These are phyloP conservation scores for Bungarus multicinctus DNA, from an alignment of 2,113 vertebrate species.

Conservation along the genomic window DNA sequence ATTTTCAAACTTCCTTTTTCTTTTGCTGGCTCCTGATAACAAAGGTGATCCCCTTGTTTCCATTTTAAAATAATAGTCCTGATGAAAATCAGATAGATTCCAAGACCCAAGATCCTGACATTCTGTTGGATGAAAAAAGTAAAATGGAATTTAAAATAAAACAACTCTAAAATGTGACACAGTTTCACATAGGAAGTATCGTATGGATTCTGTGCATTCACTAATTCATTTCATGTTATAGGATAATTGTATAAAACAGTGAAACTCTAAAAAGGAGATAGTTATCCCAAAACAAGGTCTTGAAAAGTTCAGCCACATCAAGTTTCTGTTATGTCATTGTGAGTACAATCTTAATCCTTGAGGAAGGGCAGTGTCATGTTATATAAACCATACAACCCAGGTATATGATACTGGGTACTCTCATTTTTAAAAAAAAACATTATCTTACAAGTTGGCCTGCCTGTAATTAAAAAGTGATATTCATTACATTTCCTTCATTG, in stretches of 20 bases:
- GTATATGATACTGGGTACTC: background rate
- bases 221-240: background rate
- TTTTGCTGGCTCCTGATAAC: background rate
- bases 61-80: background rate
- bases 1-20: background rate
- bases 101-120: background rate
- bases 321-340: background rate
- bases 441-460: background rate
- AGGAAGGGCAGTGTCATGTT: background rate
- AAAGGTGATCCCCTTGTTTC: background rate
- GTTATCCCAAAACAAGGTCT: background rate
- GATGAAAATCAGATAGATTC: background rate
- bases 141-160: background rate
- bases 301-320: background rate
- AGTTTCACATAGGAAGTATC: background rate
- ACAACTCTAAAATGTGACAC: background rate
- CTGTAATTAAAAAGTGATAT: background rate
- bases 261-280: background rate
- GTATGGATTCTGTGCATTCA: background rate
- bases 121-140: background rate
- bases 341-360: background rate
- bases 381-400: background rate
- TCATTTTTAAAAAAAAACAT: background rate
- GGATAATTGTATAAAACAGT: background rate
- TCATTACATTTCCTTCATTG: background rate